Percentiles rank a stretch among this genome's conserved stretches.
These are phyloP conservation scores for Camponotus pennsylvanicus DNA, from an alignment of 1,140 invertebrate genomes.

Conservation along the genomic window DNA sequence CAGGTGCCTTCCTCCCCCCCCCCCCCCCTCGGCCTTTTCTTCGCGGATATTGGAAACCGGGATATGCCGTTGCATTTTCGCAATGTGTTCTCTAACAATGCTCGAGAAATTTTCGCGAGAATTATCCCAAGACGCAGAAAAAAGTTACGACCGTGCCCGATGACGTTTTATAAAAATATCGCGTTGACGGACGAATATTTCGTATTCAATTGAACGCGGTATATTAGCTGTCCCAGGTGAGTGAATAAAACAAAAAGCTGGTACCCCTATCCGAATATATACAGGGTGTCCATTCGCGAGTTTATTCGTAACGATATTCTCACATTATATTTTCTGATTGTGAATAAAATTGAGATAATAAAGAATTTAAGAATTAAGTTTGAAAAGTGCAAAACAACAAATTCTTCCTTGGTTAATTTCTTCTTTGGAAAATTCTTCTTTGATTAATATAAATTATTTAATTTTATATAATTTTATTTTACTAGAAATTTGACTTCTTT, in stretches of 20 bases:
- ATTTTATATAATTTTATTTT: not conserved
- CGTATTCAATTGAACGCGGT: slow-evolving; percentile 48
- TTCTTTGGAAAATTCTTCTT: not conserved
- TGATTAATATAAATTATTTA: not conserved
- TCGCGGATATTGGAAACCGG: slow-evolving; percentile 65
- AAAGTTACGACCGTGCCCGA: slow-evolving; percentile 22
- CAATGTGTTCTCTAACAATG: slow-evolving; percentile 49
- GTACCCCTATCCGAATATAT: not conserved
- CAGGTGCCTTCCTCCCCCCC: slow-evolving; percentile 30
- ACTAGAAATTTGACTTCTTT: not conserved
- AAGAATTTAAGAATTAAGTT: not conserved
- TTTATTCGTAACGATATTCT: not conserved
- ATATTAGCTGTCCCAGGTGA: slow-evolving; percentile 25
- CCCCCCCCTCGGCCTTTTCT: not conserved
- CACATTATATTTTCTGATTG: not conserved
- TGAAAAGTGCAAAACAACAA: not conserved
- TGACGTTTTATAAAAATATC: slow-evolving; percentile 16
- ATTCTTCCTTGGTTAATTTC: not conserved
- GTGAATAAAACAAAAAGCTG: slow-evolving; percentile 43
- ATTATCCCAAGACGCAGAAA: slow-evolving; percentile 20
- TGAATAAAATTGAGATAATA: not conserved
- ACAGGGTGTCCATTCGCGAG: slow-evolving; percentile 21
- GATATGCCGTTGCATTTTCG: slow-evolving; percentile 66
- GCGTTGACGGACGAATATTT: slow-evolving; percentile 42
- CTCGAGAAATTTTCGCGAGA: slow-evolving; percentile 54